phyloP scores from a whole-genome alignment of 1,140 invertebrate genomes.

The Trichonephila inaurata region DNA sequence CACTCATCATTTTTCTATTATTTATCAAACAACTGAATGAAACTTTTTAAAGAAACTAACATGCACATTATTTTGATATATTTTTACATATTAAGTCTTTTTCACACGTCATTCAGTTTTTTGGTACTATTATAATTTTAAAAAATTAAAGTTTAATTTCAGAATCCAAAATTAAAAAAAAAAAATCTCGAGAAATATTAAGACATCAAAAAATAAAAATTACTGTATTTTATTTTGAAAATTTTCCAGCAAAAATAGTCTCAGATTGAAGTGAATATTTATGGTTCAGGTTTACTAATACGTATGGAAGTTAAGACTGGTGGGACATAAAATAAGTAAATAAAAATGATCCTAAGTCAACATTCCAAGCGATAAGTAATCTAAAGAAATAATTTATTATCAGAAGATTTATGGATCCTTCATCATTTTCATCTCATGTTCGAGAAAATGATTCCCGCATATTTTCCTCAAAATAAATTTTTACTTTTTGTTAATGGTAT shows the following conservation, averaged over 20 bases:
- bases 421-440: not conserved
- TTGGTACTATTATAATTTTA: not conserved
- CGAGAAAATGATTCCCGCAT: too few species aligned
- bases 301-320: not conserved
- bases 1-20: too few species aligned
- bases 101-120: not conserved
- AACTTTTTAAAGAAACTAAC: not conserved
- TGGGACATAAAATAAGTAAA: constrained; percentile 18
- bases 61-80: not conserved
- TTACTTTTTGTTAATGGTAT: too few species aligned
- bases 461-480: too few species aligned
- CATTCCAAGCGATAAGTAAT: not conserved
- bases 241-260: constrained; percentile 23
- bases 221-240: not conserved
- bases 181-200: too few species aligned
- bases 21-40: too few species aligned
- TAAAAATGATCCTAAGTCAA: not conserved
- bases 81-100: not conserved
- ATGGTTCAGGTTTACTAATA: not conserved
- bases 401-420: not conserved
- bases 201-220: not conserved
- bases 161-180: too few species aligned
- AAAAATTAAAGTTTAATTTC: not conserved
- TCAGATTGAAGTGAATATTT: not conserved
- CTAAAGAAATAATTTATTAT: not conserved